Evolutionary conservation across 1,140 invertebrate genomes (phyloP), one percentile per base, ranked within the genome.

Genomic region (Drusus annulatus): DNA sequence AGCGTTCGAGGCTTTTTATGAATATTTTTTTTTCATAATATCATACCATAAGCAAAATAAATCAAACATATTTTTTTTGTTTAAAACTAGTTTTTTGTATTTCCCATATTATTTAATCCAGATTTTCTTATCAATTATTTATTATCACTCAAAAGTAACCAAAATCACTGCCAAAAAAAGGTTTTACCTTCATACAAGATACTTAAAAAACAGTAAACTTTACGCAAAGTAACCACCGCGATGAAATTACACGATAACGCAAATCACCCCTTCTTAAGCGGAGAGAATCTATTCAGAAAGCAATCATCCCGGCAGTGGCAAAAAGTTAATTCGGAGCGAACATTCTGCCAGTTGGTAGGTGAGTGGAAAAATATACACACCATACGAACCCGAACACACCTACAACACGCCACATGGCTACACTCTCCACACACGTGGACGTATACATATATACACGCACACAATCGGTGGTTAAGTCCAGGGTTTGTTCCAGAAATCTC

Each of bases 391-490:
- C 8, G 19, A 8, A 60, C 19, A 13, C 56, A n/a, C 15, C 21
- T n/a, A 63, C 28, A 68, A 54, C 13, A 45, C 10, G 7, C 8
- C 25, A 28, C 5, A 28, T 5, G 25, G 10, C 36, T 45, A 36
- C 31, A 36, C 7, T 0, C 31, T 36, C 31, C 13, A 23, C 23
- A 23, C 17, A 19, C 58, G 58, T 21, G 23, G 19, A 56, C 7
- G n/a, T 56, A 21, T 56, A 8, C 54, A 17, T 56, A 17, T 56
- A 17, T 69, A n/a, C 54, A 78, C 79, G 75, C 79, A 82, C 80
- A 80, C 78, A 73, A 83, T 80, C 80, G 80, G 76, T 78, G 81
- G 76, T 81, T 81, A 80, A 79, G 52, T 74, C 77, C 52, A 63
- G 73, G 73, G 52, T 36, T 63, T 75, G 69, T 50, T 56, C 63